Evolutionary conservation across 2,888 invertebrate species (phyloP).

Genomic region (Pristionchus maxplancki): DNA sequence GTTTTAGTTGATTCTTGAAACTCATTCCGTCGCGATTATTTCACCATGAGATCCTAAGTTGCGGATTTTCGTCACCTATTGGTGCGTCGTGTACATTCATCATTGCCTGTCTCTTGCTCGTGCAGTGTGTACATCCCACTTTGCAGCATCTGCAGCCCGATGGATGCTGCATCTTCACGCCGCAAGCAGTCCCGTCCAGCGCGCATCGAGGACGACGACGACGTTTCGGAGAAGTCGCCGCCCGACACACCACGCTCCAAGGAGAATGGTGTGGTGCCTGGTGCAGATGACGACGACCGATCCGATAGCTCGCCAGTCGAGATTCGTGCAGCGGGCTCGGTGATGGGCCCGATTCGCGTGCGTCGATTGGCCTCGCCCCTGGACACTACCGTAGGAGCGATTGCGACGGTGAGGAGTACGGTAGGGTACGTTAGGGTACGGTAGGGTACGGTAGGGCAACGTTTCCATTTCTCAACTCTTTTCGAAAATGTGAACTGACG

Average conservation of each 20-base stretch:
- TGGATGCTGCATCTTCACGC: background rate
- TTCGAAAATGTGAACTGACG: background rate
- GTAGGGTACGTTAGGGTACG: background rate
- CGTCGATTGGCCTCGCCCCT: slow-evolving; percentile 27
- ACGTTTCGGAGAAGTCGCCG: slow-evolving; percentile 10
- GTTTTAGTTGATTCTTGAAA: background rate
- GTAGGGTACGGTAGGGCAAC: background rate
- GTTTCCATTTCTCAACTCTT: background rate
- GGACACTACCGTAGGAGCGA: background rate
- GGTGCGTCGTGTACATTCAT: no score
- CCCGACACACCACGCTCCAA: slow-evolving; percentile 15
- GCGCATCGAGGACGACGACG: slow-evolving; percentile 30
- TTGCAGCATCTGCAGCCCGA: background rate
- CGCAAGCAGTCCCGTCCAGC: slow-evolving; percentile 49
- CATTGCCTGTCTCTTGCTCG: no score
- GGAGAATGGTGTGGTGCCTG: background rate
- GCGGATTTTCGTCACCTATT: no score
- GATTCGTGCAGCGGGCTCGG: background rate
- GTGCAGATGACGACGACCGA: background rate
- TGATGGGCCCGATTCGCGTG: slow-evolving; percentile 5
- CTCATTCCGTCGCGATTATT: background rate
- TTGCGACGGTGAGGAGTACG: background rate
- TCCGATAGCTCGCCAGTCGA: slow-evolving; percentile 31
- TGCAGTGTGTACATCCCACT: no score
- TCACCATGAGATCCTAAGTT: background rate